A percentile compares a stretch with the other conserved stretches of the same genome.
Evolutionary conservation across 2,113 vertebrate species (phyloP).

Genomic region (Notarius lentiginosus): DNA sequence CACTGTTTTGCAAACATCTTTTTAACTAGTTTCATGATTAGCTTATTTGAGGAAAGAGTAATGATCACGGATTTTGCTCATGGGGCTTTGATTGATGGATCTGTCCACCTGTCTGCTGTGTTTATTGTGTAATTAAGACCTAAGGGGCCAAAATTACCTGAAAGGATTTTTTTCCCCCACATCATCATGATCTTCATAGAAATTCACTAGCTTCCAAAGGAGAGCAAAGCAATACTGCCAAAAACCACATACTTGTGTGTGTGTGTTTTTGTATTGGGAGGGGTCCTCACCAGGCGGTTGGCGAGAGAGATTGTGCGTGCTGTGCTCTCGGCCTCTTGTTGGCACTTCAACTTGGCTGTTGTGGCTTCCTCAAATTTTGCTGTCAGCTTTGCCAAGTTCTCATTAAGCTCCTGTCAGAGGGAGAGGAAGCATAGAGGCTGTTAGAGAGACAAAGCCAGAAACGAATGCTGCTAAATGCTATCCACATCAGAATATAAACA

Average conservation of each 20-base stretch:
- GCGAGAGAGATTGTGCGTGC: conserved; percentile 84
- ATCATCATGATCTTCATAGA: conserved; percentile 17
- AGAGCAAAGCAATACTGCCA: conserved; percentile 16
- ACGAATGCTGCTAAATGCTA: conserved; percentile 40
- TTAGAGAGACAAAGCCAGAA: conserved; percentile 35
- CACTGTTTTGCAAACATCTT: not conserved
- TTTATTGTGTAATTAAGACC: conserved; percentile 36
- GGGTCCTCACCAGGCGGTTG: conserved; percentile 87
- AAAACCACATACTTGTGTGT: not conserved
- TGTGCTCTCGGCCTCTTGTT: conserved; percentile 87
- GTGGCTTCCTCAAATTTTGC: conserved; percentile 90
- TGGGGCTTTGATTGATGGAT: not conserved
- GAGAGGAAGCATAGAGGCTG: conserved; percentile 36
- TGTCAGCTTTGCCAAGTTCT: conserved; percentile 87
- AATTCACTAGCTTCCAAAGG: conserved; percentile 22
- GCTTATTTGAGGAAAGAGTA: not conserved
- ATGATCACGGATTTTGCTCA: conserved; percentile 11
- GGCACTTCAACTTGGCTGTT: conserved; percentile 86
- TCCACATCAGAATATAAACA: conserved; percentile 50
- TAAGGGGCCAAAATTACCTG: conserved; percentile 31
- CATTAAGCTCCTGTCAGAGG: conserved; percentile 72
- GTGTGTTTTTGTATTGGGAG: not conserved
- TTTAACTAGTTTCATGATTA: not conserved
- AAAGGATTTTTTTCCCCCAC: not conserved
- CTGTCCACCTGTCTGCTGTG: conserved; percentile 6